Base-by-base conservation (phyloP, 2,888 invertebrate species). In the Stratiomys singularior region DNA sequence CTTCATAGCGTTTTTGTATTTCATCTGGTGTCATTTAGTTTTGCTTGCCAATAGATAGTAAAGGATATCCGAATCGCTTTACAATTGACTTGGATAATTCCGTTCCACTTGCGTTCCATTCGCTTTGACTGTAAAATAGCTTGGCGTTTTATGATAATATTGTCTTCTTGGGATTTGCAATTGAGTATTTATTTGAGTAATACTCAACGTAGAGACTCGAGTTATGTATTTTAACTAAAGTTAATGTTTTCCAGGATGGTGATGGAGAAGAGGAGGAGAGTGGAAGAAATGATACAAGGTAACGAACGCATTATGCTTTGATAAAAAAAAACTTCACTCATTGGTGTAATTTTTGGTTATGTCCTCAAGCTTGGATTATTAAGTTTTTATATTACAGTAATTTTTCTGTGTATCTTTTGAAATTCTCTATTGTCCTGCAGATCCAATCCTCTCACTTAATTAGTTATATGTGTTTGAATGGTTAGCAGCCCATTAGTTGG, bases 371-470 rank as follows among this genome's bases (percentile, higher is more conserved):
- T 52, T 52, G n/a, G 15, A 52, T n/a, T 52, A 18, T 13, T 5
- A 9, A 52, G 3, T 52, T 52, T 52, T 52, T n/a, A 13, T 15
- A 9, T 52, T 13, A n/a, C 3, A n/a, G 21, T 4, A 21, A 64
- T 74, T 67, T 76, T 76, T 90, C 21, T 2, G 25, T 7, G 44
- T 67, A 15, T 67, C 11, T 47, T 27, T 69, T 46, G 67, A 44
- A 69, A 69, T 21, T 23, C 46, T 69, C 47, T 47, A 47, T 69
- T 69, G 69, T 69, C 46, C 47, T 25, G 69, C 69, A 69, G 25
- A 47, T 69, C 47, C 13, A 96, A 95, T 89, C 92, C 18, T 52
- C 18, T 52, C 52, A 52, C 4, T n/a, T 9, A 9, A 13, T n/a
- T 15, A 13, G 52, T 52, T 52, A n/a, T 44, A 44, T 44, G 44